Evolutionary conservation across 2,888 invertebrate species (phyloP), one percentile per base, ranked within the genome.

Genomic region (Himalopsyche anomala): DNA sequence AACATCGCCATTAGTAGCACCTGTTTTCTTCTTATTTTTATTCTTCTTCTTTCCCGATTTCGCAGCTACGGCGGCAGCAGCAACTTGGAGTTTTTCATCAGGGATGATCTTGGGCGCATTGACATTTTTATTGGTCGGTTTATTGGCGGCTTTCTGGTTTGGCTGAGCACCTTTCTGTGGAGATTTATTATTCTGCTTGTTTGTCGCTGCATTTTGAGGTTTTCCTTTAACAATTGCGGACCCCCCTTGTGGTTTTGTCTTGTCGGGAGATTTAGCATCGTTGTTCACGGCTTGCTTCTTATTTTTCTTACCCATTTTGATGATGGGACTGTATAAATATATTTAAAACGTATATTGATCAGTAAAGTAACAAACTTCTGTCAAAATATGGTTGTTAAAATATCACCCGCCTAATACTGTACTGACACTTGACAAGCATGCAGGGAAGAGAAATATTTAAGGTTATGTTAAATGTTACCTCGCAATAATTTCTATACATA

Each of bases 261-360:
- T 80, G 69, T 86, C 86, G 11, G 54, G 40, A 11, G 15, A 55
- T 86, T 84, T 84, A 12, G 81, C 81, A n/a, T 80, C 80, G 6
- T 40, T 83, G 38, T 36, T 28, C 5, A 19, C 51, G 19, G 38
- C 56, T 79, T 84, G 82, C 51, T 84, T 85, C 83, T 85, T 87
- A 55, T 85, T 86, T 81, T 88, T 88, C 84, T 88, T 88, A 36
- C 87, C 87, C 88, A 88, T 88, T 84, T 84, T 86, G 80, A 79
- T 17, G 17, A 80, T 80, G n/a, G 17, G 19, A 42, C 5, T 51
- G 42, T 40, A 36, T 17, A n/a, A 28, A 17, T 51, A 12, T 42
- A 4, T 19, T 28, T 11, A 81, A 42, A 45, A 4, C 51, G 40
- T 15, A 19, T 19, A 62, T 12, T 62, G 28, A 19, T 28, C 9